Percentiles rank a stretch among this genome's conserved stretches.
Evolutionary conservation across 2,797 vertebrate genomes (phyloP).

Genomic region (Coreius guichenoti): DNA sequence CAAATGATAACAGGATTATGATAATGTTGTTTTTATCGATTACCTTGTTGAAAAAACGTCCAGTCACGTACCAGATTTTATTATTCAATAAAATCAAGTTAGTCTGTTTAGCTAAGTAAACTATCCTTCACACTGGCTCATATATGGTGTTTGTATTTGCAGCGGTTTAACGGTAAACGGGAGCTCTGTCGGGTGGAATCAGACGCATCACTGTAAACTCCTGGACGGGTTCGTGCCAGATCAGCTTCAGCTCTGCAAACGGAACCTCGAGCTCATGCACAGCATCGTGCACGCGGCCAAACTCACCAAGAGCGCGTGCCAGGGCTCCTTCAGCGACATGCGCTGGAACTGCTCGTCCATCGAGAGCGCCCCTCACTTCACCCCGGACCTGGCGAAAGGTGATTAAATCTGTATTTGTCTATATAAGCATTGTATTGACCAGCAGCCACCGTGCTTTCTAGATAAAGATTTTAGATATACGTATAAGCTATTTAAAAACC

Average conservation of each 20-base stretch:
- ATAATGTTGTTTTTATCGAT: not conserved
- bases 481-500: not conserved
- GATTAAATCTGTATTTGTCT: not conserved
- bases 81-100: not conserved
- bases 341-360: conserved; percentile 83
- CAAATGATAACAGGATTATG: not conserved
- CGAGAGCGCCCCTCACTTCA: conserved; percentile 71
- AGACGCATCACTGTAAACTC: conserved; percentile 77
- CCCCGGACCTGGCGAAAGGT: conserved; percentile 75
- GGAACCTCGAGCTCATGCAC: conserved; percentile 80
- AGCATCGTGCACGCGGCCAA: conserved; percentile 74
- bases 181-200: conserved; percentile 74
- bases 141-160: conserved; percentile 20
- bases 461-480: not conserved
- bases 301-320: conserved; percentile 71
- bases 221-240: conserved; percentile 69
- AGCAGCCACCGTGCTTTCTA: not conserved
- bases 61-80: not conserved
- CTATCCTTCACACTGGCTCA: not conserved
- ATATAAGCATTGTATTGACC: not conserved
- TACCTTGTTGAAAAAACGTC: not conserved
- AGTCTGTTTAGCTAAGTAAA: not conserved
- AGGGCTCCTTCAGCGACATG: conserved; percentile 73
- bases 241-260: conserved; percentile 76
- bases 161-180: conserved; percentile 72